Conservation (phyloP, 2,888 invertebrate genomes). For the Andrena haemorrhoa region DNA sequence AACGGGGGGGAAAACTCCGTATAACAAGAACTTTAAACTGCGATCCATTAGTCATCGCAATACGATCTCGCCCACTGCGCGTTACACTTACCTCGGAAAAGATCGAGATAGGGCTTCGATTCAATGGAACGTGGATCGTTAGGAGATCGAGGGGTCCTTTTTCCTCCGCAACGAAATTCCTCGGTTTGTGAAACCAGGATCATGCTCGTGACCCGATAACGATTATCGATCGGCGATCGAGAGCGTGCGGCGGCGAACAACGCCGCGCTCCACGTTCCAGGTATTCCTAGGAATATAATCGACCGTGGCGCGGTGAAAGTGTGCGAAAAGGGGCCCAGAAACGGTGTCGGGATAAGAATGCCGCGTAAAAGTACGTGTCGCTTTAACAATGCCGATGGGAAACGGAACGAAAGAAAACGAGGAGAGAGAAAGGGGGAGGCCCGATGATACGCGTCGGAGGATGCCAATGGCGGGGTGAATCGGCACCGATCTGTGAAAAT, state of each 20-base stretch:
- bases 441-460: slow-evolving; percentile 42
- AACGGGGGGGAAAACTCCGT: slow-evolving; percentile 1
- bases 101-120: not conserved
- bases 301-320: slow-evolving; percentile 78
- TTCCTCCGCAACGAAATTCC: slow-evolving; percentile 7
- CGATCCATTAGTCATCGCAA: too few relatives aligned
- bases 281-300: slow-evolving; percentile 63
- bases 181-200: slow-evolving; percentile 27
- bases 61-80: not conserved
- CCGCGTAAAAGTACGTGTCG: slow-evolving; percentile 63
- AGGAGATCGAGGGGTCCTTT: slow-evolving; percentile 8
- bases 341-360: slow-evolving; percentile 64
- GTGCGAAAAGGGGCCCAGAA: slow-evolving; percentile 75
- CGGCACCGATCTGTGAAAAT: slow-evolving; percentile 41
- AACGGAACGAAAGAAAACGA: slow-evolving; percentile 71
- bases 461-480: slow-evolving; percentile 37
- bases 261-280: slow-evolving; percentile 33
- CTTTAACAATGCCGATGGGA: slow-evolving; percentile 75
- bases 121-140: not conserved
- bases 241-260: slow-evolving; percentile 22
- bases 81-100: too few relatives aligned
- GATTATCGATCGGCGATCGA: slow-evolving; percentile 51
- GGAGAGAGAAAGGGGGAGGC: slow-evolving; percentile 6
- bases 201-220: slow-evolving; percentile 58
- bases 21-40: not conserved